phyloP scores from a whole-genome alignment of 2,797 vertebrate species.

The Pyrrhura leucotis region DNA sequence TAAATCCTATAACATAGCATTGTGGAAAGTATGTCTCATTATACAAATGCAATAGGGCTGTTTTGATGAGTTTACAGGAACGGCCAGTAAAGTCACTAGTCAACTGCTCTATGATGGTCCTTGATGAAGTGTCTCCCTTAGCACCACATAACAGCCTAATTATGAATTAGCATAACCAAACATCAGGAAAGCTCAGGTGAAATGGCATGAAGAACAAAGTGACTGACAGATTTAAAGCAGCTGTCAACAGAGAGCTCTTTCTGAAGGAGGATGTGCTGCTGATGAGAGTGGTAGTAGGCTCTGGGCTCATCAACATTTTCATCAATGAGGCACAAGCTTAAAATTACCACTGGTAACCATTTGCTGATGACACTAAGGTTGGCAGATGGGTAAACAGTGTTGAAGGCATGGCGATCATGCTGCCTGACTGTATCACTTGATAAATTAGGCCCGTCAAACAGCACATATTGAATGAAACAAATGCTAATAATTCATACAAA shows the following conservation, averaged over 20 bases:
- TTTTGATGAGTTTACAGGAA: not conserved
- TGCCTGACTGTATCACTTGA: not conserved
- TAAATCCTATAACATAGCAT: not conserved
- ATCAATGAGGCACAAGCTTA: not conserved
- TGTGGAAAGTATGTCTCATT: conserved; percentile 37
- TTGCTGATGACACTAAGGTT: conserved; percentile 50
- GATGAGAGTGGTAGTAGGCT: not conserved
- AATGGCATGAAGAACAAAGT: conserved; percentile 7
- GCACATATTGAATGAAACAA: not conserved
- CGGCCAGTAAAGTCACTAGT: not conserved
- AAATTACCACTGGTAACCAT: not conserved
- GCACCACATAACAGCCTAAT: not conserved
- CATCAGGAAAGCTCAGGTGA: not conserved
- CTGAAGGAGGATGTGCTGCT: not conserved
- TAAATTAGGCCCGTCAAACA: conserved; percentile 24
- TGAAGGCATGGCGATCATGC: not conserved
- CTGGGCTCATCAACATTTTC: not conserved
- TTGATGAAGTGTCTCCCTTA: not conserved
- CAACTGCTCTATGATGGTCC: not conserved
- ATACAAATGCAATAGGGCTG: not conserved
- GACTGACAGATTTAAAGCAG: conserved; percentile 44
- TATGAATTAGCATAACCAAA: conserved; percentile 28
- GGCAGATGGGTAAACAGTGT: conserved; percentile 28
- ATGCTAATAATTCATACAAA: not conserved
- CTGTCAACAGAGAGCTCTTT: conserved; percentile 6